Evolutionary conservation across 2,888 invertebrate genomes (phyloP).

Genomic region (Aspidiotus rigidus): DNA sequence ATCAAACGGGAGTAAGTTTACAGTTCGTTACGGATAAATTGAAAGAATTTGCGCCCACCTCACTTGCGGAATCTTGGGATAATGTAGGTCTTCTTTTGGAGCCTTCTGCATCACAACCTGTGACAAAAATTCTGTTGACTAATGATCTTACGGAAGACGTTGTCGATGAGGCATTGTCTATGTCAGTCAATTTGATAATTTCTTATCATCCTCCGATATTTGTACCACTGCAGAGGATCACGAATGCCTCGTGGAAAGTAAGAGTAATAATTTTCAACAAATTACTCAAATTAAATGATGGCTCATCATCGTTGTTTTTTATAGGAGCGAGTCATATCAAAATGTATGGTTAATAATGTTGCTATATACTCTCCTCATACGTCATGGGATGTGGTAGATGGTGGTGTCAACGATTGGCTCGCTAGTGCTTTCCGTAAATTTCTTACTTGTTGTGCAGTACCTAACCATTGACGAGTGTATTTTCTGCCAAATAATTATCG

Average conservation of each 20-base stretch:
- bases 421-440: slow-evolving; percentile 53
- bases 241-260: slow-evolving; percentile 58
- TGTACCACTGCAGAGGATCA: slow-evolving; percentile 66
- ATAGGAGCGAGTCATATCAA: slow-evolving; percentile 68
- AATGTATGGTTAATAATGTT: slow-evolving; percentile 72
- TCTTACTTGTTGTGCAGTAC: not conserved
- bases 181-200: slow-evolving; percentile 66
- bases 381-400: slow-evolving; percentile 69
- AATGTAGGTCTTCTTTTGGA: slow-evolving; percentile 88
- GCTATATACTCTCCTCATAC: slow-evolving; percentile 91
- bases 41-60: slow-evolving; percentile 59
- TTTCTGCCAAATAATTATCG: not conserved
- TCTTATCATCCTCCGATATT: slow-evolving; percentile 97
- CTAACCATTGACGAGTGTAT: not conserved
- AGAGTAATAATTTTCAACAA: slow-evolving; percentile 32
- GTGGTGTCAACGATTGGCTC: slow-evolving; percentile 93
- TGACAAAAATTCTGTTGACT: slow-evolving; percentile 67
- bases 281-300: too few relatives aligned
- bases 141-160: slow-evolving; percentile 88
- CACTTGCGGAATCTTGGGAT: slow-evolving; percentile 79
- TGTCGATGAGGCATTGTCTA: slow-evolving; percentile 64
- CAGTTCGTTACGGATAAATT: slow-evolving; percentile 48
- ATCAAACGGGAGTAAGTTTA: slow-evolving; percentile 39
- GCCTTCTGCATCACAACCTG: slow-evolving; percentile 50
- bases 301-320: slow-evolving; percentile 19